Conservation (phyloP, 2,888 invertebrate species). For the Cotesia congregata region DNA sequence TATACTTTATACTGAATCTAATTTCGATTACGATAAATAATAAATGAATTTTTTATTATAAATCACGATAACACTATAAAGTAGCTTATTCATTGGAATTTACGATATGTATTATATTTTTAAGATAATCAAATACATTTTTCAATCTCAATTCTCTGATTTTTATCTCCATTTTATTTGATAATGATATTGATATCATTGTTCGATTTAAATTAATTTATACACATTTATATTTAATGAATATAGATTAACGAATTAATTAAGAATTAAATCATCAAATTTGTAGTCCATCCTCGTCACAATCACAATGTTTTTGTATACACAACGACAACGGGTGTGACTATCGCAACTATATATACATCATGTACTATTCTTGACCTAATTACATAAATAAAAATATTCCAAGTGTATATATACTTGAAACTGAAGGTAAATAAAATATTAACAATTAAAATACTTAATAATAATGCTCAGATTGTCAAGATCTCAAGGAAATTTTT, state of each 20-base stretch:
- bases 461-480: neutral
- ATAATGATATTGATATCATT: neutral
- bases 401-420: constrained; percentile 15
- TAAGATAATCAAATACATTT: neutral
- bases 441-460: neutral
- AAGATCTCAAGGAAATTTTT: neutral
- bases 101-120: neutral
- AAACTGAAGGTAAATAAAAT: constrained; percentile 16
- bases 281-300: constrained; percentile 6
- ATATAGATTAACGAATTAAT: no score
- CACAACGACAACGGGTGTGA: constrained; percentile 9
- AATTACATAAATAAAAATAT: constrained; percentile 26
- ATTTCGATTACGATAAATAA: neutral
- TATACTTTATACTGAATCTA: neutral
- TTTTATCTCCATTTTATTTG: neutral
- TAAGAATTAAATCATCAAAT: neutral
- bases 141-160: neutral
- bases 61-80: neutral
- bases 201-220: no score
- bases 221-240: no score
- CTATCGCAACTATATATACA: constrained; percentile 24
- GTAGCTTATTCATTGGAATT: neutral
- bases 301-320: neutral
- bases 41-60: neutral
- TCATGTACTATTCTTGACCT: constrained; percentile 27